Evolutionary conservation across 2,888 invertebrate genomes (phyloP).

Genomic region (Seladonia tumulorum): DNA sequence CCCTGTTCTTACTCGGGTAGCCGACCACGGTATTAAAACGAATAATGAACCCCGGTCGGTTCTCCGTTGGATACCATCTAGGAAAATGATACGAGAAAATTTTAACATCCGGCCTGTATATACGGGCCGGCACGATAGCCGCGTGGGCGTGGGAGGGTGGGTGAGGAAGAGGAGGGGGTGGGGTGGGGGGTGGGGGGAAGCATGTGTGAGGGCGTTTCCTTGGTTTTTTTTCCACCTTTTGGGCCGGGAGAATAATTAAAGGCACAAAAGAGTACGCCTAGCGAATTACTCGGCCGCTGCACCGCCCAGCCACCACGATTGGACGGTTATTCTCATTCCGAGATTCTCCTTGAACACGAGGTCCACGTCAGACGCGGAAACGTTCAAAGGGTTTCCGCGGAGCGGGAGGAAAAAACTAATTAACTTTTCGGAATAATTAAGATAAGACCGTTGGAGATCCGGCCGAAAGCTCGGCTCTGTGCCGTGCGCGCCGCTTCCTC

Average conservation of each 20-base stretch:
- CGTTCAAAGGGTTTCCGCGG: conserved; percentile 77
- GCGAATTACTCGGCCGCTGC: conserved; percentile 73
- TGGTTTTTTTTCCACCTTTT: conserved; percentile 66
- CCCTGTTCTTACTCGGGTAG: conserved; percentile 32
- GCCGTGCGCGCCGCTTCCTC: conserved; percentile 51
- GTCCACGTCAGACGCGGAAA: conserved; percentile 76
- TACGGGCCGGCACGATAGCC: conserved; percentile 52
- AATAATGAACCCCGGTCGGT: conserved; percentile 50
- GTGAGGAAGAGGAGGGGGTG: not conserved
- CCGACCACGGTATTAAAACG: conserved; percentile 51
- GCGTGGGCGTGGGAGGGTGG: not conserved
- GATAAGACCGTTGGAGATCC: conserved; percentile 79
- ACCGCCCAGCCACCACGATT: conserved; percentile 69
- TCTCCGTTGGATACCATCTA: conserved; percentile 58
- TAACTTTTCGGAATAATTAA: conserved; percentile 83
- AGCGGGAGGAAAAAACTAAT: conserved; percentile 81
- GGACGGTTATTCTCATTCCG: conserved; percentile 77
- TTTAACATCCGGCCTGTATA: conserved; percentile 54
- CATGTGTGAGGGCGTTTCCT: conserved; percentile 50
- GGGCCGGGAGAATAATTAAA: conserved; percentile 74
- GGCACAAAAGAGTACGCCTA: conserved; percentile 74
- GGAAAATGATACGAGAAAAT: conserved; percentile 69
- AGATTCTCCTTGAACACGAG: conserved; percentile 74
- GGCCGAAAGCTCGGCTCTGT: conserved; percentile 76
- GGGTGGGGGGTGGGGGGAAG: not conserved